A percentile compares a stretch with the other conserved stretches of the same genome.
Evolutionary conservation across 2,797 vertebrate species (phyloP).

Genomic region (Chelmon rostratus): DNA sequence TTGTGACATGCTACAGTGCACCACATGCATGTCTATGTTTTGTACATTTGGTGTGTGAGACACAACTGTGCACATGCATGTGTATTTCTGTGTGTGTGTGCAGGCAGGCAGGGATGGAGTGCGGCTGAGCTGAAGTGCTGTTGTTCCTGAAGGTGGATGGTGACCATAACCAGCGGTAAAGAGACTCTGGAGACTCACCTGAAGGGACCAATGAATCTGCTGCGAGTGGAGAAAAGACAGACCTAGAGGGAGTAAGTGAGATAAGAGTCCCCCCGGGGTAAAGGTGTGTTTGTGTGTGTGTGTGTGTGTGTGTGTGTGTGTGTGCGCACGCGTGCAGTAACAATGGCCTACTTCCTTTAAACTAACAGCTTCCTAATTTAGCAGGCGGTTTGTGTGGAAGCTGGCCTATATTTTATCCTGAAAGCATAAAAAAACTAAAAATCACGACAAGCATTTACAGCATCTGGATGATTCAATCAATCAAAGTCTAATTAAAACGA

Average conservation of each 20-base stretch:
- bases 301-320: not conserved
- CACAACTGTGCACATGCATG: not conserved
- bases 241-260: constrained; percentile 63
- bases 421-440: not conserved
- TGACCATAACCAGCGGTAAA: constrained; percentile 69
- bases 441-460: constrained; percentile 6
- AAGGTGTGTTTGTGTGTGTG: constrained; percentile 19
- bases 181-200: constrained; percentile 74
- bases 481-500: constrained; percentile 12
- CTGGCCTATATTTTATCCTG: not conserved
- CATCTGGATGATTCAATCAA: constrained; percentile 25
- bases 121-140: constrained; percentile 34
- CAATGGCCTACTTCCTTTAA: constrained; percentile 65
- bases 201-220: constrained; percentile 62
- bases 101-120: constrained; percentile 7
- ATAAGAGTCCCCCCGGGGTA: constrained; percentile 68
- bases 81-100: constrained; percentile 12
- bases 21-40: constrained; percentile 19
- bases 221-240: constrained; percentile 59
- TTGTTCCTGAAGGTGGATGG: constrained; percentile 58
- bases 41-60: too few relatives aligned
- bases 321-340: constrained; percentile 1
- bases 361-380: constrained; percentile 59
- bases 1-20: constrained; percentile 35
- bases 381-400: constrained; percentile 27